Conservation (phyloP, 2,113 vertebrate genomes). For the Notothenia rossii region DNA sequence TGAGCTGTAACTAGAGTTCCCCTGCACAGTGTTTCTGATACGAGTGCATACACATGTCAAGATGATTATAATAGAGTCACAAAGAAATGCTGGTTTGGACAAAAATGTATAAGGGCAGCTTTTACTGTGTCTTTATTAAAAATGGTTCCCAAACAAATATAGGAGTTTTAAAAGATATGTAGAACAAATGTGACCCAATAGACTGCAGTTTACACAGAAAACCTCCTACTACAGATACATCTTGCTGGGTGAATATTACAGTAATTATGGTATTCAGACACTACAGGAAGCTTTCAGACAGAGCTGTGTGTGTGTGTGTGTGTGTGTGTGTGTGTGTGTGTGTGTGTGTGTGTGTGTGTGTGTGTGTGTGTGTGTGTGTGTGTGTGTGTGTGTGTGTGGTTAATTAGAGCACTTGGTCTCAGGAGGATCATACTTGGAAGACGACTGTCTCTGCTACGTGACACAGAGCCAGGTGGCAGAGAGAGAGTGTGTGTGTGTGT, state of each 20-base stretch:
- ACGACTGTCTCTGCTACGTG: slow-evolving; percentile 69
- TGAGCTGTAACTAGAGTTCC: background rate
- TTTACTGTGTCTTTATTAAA: background rate
- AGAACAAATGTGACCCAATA: background rate
- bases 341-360: slow-evolving; percentile 15
- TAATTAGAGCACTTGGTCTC: slow-evolving; percentile 74
- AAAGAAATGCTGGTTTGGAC: background rate
- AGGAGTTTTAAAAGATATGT: background rate
- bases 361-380: slow-evolving; percentile 15
- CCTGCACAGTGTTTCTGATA: background rate
- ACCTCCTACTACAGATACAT: background rate
- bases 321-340: slow-evolving; percentile 33
- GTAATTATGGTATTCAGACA: slow-evolving; percentile 35
- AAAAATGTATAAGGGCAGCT: background rate
- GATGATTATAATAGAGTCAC: background rate
- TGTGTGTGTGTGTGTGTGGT: slow-evolving; percentile 36
- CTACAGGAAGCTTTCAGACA: slow-evolving; percentile 40
- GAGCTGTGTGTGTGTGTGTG: slow-evolving; percentile 25
- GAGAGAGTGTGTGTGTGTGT: slow-evolving; percentile 22
- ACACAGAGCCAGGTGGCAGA: slow-evolving; percentile 62
- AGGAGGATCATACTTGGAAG: slow-evolving; percentile 68
- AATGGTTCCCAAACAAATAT: background rate
- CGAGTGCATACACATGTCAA: background rate
- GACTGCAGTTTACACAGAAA: background rate
- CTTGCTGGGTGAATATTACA: slow-evolving; percentile 28